Evolutionary conservation across 2,888 invertebrate genomes (phyloP).

Genomic region (Tribolium freemani): DNA sequence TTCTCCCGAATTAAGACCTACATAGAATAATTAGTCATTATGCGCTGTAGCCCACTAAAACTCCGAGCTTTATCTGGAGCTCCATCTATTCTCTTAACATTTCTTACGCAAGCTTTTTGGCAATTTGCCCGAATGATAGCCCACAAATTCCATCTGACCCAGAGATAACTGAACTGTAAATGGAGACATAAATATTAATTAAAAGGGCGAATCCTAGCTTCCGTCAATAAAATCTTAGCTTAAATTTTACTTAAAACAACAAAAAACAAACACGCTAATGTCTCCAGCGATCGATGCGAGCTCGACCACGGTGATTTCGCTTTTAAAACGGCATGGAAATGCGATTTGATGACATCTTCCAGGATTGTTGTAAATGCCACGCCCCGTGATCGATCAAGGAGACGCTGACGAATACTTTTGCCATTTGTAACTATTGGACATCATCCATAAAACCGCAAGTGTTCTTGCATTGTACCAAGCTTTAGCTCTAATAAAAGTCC

Average conservation of each 20-base stretch:
- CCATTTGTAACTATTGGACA: constrained; percentile 35
- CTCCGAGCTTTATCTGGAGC: constrained; percentile 29
- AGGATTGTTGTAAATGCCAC: constrained; percentile 52
- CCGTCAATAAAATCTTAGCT: constrained; percentile 20
- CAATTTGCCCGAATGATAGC: constrained; percentile 44
- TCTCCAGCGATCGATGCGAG: neutral
- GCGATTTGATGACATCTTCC: constrained; percentile 21
- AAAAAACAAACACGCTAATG: neutral
- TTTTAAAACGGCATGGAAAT: constrained; percentile 36
- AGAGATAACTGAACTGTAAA: constrained; percentile 47
- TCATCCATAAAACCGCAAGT: constrained; percentile 35
- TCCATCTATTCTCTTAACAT: constrained; percentile 41
- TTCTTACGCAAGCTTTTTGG: constrained; percentile 46
- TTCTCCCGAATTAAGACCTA: constrained; percentile 27
- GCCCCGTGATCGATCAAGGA: constrained; percentile 55
- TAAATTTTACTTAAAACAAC: constrained; percentile 1
- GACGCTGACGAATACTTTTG: constrained; percentile 34
- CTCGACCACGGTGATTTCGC: neutral
- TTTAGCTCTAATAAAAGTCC: neutral
- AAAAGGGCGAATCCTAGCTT: constrained; percentile 30
- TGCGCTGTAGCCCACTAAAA: constrained; percentile 33
- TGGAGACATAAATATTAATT: constrained; percentile 47
- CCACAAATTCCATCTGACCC: constrained; percentile 46
- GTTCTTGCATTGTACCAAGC: constrained; percentile 16
- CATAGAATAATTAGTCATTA: constrained; percentile 40